These are phyloP conservation scores for Serrognathus titanus DNA, from an alignment of 2,888 invertebrate species.

Conservation along the genomic window DNA sequence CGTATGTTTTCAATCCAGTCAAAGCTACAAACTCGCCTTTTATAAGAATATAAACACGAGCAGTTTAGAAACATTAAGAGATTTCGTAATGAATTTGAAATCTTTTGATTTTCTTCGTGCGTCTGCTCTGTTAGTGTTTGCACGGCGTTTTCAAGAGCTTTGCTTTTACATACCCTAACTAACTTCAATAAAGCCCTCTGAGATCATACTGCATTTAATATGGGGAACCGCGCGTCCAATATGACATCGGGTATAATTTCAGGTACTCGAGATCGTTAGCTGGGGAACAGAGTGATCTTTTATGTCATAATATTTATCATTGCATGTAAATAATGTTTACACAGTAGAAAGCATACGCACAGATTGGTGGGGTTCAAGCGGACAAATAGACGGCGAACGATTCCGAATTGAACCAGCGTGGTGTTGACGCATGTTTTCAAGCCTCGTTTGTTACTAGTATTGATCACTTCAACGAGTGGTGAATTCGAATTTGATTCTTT, in stretches of 20 bases:
- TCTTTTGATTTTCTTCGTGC: not conserved
- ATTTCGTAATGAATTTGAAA: slow-evolving; percentile 20
- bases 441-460: slow-evolving; percentile 57
- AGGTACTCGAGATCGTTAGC: slow-evolving; percentile 18
- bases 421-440: slow-evolving; percentile 63
- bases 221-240: slow-evolving; percentile 12
- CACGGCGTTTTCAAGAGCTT: not conserved
- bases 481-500: slow-evolving; percentile 21
- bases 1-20: slow-evolving; percentile 26
- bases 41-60: slow-evolving; percentile 23
- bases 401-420: slow-evolving; percentile 35
- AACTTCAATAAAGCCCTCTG: slow-evolving; percentile 1
- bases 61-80: slow-evolving; percentile 26
- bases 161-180: not conserved
- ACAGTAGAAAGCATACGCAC: slow-evolving; percentile 41
- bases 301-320: slow-evolving; percentile 46
- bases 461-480: slow-evolving; percentile 47
- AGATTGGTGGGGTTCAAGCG: slow-evolving; percentile 23
- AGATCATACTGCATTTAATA: slow-evolving; percentile 1
- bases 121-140: too few species aligned
- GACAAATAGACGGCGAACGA: slow-evolving; percentile 26
- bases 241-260: slow-evolving; percentile 14
- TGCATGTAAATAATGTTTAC: slow-evolving; percentile 48
- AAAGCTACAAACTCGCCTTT: slow-evolving; percentile 27
- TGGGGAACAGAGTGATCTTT: slow-evolving; percentile 34